These are phyloP conservation scores for Dilophus febrilis DNA, from an alignment of 2,888 invertebrate species.

Conservation along the genomic window DNA sequence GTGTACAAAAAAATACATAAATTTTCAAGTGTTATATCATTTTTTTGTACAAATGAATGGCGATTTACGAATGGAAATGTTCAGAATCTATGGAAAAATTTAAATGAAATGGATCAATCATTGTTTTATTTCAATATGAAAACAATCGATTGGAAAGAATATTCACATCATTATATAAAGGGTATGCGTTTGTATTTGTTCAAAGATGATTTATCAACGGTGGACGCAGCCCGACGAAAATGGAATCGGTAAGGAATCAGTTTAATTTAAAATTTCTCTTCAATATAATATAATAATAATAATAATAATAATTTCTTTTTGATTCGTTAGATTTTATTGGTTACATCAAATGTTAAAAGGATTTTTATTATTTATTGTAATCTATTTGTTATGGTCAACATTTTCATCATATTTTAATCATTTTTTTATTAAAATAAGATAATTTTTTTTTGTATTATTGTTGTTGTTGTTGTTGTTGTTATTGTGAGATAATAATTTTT, in stretches of 20 bases:
- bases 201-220: slow-evolving; percentile 49
- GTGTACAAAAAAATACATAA: slow-evolving; percentile 60
- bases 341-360: slow-evolving; percentile 33
- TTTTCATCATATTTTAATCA: slow-evolving; percentile 18
- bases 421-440: neutral
- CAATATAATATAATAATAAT: too few relatives aligned
- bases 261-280: too few relatives aligned
- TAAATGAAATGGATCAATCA: slow-evolving; percentile 28
- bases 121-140: slow-evolving; percentile 58
- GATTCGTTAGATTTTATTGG: slow-evolving; percentile 38
- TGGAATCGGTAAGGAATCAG: slow-evolving; percentile 34
- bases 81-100: slow-evolving; percentile 26
- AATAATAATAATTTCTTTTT: too few relatives aligned
- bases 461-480: too few relatives aligned
- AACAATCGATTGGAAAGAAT: slow-evolving; percentile 54
- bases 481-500: too few relatives aligned
- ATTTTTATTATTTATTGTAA: slow-evolving; percentile 23
- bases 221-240: slow-evolving; percentile 40
- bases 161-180: slow-evolving; percentile 46
- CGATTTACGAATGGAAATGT: slow-evolving; percentile 44
- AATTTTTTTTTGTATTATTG: too few relatives aligned
- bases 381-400: slow-evolving; percentile 31
- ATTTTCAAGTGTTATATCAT: slow-evolving; percentile 50
- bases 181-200: slow-evolving; percentile 56
- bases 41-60: slow-evolving; percentile 55